phyloP scores from a whole-genome alignment of 2,888 invertebrate species.

The Scotopteryx bipunctaria region DNA sequence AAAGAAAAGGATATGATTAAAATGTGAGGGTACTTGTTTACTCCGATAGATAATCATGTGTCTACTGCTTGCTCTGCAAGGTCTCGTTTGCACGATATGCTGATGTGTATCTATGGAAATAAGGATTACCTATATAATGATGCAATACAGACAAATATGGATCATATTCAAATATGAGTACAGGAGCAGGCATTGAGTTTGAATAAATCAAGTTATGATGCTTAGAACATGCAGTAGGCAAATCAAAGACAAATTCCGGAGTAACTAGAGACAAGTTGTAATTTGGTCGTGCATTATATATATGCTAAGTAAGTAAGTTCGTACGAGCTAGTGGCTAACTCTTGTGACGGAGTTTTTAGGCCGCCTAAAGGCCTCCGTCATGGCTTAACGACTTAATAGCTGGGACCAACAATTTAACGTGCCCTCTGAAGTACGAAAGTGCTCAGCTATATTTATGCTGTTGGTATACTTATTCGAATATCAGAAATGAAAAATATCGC shows the following conservation, averaged over 20 bases:
- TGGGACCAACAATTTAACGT: too few species aligned
- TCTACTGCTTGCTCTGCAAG: slow-evolving; percentile 1
- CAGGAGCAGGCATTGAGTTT: not conserved
- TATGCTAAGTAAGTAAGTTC: too few species aligned
- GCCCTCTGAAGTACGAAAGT: too few species aligned
- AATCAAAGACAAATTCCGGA: slow-evolving; percentile 9
- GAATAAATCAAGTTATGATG: slow-evolving; percentile 19
- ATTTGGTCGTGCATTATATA: too few species aligned
- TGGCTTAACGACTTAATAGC: too few species aligned
- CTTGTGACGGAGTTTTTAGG: too few species aligned
- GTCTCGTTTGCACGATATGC: slow-evolving; percentile 6
- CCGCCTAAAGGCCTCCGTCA: too few species aligned
- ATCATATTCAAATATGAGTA: slow-evolving; percentile 22
- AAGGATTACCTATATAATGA: slow-evolving; percentile 12
- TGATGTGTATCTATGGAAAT: slow-evolving; percentile 8
- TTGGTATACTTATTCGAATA: not conserved
- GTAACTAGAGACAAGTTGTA: too few species aligned
- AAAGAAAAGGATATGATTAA: slow-evolving; percentile 22
- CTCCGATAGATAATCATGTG: slow-evolving; percentile 3
- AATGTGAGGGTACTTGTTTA: slow-evolving; percentile 12
- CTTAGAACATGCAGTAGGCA: not conserved
- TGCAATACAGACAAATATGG: slow-evolving; percentile 23
- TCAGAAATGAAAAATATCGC: not conserved
- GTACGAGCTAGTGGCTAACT: too few species aligned
- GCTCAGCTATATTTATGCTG: too few species aligned